These are phyloP conservation scores for Gracilinanus agilis DNA, from an alignment of 2,113 vertebrate species.

Conservation along the genomic window DNA sequence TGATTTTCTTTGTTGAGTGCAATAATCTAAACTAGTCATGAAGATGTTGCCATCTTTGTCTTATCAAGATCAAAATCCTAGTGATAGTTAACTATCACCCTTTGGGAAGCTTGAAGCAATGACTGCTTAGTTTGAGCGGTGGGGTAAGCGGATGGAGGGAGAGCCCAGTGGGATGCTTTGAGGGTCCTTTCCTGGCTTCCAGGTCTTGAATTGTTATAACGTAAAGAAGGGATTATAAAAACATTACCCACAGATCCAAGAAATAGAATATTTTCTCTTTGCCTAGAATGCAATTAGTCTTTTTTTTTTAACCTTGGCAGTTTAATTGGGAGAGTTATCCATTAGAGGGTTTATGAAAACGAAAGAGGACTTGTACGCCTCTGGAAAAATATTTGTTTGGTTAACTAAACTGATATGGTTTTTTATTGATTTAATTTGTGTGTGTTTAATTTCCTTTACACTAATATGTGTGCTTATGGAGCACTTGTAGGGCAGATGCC, in stretches of 20 bases:
- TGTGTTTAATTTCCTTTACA: conserved; percentile 53
- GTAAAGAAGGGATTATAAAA: not conserved
- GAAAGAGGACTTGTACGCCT: not conserved
- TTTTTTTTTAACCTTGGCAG: not conserved
- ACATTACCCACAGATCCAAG: not conserved
- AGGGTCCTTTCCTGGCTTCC: not conserved
- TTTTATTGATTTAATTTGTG: conserved; percentile 28
- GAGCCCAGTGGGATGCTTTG: not conserved
- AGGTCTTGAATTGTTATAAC: not conserved
- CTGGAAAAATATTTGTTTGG: conserved; percentile 41
- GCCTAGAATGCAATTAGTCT: not conserved
- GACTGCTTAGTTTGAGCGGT: not conserved
- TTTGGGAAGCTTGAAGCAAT: not conserved
- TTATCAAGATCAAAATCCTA: not conserved
- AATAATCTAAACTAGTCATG: not conserved
- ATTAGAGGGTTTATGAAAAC: not conserved
- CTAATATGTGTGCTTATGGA: not conserved
- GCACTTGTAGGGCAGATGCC: conserved; percentile 1
- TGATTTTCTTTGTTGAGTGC: not conserved
- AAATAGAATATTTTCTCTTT: not conserved
- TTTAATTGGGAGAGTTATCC: conserved; percentile 21
- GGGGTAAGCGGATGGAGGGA: not conserved
- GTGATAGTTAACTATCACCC: not conserved
- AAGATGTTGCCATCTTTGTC: not conserved
- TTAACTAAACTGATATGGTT: conserved; percentile 39